Percentiles rank a stretch among this genome's conserved stretches.
Conservation (phyloP, 1,140 invertebrate genomes). For the Drosophila malerkotliana region DNA sequence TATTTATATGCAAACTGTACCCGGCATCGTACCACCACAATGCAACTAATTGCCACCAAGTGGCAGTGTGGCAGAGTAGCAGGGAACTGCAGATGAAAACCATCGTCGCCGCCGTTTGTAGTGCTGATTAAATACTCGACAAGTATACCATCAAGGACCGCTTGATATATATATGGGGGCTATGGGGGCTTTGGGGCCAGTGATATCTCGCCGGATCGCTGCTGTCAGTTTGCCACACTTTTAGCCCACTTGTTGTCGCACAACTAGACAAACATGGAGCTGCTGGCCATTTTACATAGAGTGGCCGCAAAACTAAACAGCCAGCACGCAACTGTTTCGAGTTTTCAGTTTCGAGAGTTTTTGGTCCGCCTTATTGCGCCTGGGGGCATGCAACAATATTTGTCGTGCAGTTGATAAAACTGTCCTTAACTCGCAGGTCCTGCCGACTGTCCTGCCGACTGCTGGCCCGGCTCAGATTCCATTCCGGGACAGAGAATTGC, state of each 20-base stretch:
- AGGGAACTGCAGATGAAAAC: not conserved
- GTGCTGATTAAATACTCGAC: slow-evolving; percentile 71
- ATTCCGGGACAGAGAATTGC: slow-evolving; percentile 1
- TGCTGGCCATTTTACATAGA: slow-evolving; percentile 41
- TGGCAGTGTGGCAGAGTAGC: not conserved
- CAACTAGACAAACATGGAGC: slow-evolving; percentile 37
- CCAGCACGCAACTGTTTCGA: slow-evolving; percentile 42
- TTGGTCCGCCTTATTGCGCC: slow-evolving; percentile 44
- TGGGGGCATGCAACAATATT: slow-evolving; percentile 59
- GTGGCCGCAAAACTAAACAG: slow-evolving; percentile 45
- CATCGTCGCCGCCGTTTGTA: slow-evolving; percentile 11
- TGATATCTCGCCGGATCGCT: slow-evolving; percentile 22
- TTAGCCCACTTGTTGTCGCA: slow-evolving; percentile 31
- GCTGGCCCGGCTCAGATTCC: slow-evolving; percentile 31
- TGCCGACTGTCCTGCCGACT: not conserved
- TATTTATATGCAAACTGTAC: slow-evolving; percentile 64
- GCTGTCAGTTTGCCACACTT: slow-evolving; percentile 24
- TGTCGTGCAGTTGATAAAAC: slow-evolving; percentile 60
- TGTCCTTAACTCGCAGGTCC: slow-evolving; percentile 26
- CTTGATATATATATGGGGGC: slow-evolving; percentile 36
- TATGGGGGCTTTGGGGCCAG: slow-evolving; percentile 2
- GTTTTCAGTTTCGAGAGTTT: slow-evolving; percentile 19
- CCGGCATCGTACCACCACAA: slow-evolving; percentile 23
- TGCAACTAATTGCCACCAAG: slow-evolving; percentile 41
- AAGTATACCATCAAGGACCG: slow-evolving; percentile 33